Base-by-base conservation (phyloP, 2,888 invertebrate species). In the Hirtodrosophila alboralis region DNA sequence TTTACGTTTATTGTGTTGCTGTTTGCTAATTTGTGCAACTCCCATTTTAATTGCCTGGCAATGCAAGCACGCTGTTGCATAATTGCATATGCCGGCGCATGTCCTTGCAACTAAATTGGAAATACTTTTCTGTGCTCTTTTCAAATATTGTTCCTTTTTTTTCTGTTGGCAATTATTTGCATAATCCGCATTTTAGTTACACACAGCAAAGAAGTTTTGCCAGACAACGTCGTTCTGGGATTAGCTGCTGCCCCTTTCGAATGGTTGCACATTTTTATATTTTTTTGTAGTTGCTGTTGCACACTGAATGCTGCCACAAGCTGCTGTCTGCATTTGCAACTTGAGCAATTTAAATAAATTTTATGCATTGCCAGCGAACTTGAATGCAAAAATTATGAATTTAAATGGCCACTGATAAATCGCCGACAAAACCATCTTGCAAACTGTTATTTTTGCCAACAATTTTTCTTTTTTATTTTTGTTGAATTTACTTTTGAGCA, bases 331-430 rank as follows among this genome's bases (percentile, higher is more conserved):
- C 40, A 9, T 41, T 51, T 44, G 54, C 73, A 40, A 37, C 21
- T 61, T 62, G 60, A n/a, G 53, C 71, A 83, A 86, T 84, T 78
- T 74, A 73, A 85, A 81, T 81, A 72, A 73, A 73, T 70, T 76
- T 65, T 64, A 73, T 83, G 75, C 67, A 78, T 70, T 40, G 54
- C 43, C 45, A 52, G 43, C 18, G 28, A 62, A 54, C 26, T 62
- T 62, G 52, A 41, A 59, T 60, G 57, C 65, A 31, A 67, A 75
- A 86, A 85, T 87, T 86, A 88, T 87, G 88, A 88, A 87, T 88
- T 88, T 88, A 88, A 88, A 88, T 88, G 73, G 65, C 47, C 72
- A 52, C 67, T 78, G 85, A 87, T 88, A 88, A 88, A 88, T 87
- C 77, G 77, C 77, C 66, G 59, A 38, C 34, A 31, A 33, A 16